A percentile compares a stretch with the other conserved stretches of the same genome.
Evolutionary conservation across 2,797 vertebrate species (phyloP).

Genomic region (Gymnocypris eckloni): DNA sequence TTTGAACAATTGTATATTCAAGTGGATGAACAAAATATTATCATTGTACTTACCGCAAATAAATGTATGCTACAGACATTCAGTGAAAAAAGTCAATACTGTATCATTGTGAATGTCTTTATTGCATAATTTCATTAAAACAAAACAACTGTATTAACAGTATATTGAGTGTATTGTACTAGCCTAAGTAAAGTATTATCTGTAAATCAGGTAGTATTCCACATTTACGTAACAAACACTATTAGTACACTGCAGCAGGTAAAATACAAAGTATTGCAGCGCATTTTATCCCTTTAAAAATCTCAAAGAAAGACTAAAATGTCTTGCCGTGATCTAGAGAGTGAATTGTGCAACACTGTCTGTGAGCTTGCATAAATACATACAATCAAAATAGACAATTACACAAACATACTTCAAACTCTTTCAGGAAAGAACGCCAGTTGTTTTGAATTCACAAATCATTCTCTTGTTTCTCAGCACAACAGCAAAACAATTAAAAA

Average conservation of each 20-base stretch:
- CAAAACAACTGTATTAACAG: conserved; percentile 62
- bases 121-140: conserved; percentile 73
- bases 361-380: conserved; percentile 67
- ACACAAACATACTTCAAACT: conserved; percentile 55
- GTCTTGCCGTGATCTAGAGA: conserved; percentile 48
- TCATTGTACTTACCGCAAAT: not conserved
- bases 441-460: not conserved
- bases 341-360: conserved; percentile 44
- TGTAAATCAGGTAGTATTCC: conserved; percentile 75
- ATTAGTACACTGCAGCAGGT: conserved; percentile 70
- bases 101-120: conserved; percentile 74
- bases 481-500: not conserved
- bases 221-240: conserved; percentile 68
- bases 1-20: not conserved
- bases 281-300: conserved; percentile 77
- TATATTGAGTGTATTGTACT: conserved; percentile 70
- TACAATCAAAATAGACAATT: conserved; percentile 81
- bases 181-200: conserved; percentile 74
- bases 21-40: not conserved
- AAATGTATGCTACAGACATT: not conserved
- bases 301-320: conserved; percentile 54
- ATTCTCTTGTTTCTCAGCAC: not conserved
- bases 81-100: not conserved
- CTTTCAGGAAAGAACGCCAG: conserved; percentile 4
- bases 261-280: conserved; percentile 64